phyloP scores from a whole-genome alignment of 92 coral and sea anemone species.

The Epizoanthus scotinus region DNA sequence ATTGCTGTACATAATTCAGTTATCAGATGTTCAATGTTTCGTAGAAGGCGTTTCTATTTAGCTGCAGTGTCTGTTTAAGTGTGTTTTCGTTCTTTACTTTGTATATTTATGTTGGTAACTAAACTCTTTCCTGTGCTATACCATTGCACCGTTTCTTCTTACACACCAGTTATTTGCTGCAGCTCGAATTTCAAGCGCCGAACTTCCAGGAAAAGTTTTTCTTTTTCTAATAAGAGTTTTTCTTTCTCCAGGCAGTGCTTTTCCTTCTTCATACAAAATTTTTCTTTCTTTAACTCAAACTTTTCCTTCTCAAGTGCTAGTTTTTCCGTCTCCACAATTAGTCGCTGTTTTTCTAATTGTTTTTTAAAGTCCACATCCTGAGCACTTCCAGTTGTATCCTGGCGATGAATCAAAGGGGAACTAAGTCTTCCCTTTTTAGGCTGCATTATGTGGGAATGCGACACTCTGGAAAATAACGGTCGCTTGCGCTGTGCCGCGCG shows the following conservation, averaged over 20 bases:
- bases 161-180: slow-evolving; percentile 18
- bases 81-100: no score
- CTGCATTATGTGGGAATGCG: slow-evolving; percentile 17
- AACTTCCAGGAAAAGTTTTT: slow-evolving; percentile 26
- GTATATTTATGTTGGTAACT: no score
- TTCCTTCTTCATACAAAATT: slow-evolving; percentile 25
- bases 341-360: slow-evolving; percentile 3
- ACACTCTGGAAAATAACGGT: slow-evolving; percentile 23
- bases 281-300: slow-evolving; percentile 19
- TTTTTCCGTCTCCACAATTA: slow-evolving; percentile 15
- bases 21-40: no score
- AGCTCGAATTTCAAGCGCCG: slow-evolving; percentile 27
- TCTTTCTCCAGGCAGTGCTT: slow-evolving; percentile 28
- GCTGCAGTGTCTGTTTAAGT: no score
- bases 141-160: background rate
- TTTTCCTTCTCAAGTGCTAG: slow-evolving; percentile 25
- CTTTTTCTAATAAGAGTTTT: slow-evolving; percentile 27
- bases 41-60: no score
- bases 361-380: slow-evolving; percentile 6
- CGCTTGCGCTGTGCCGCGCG: slow-evolving; percentile 40
- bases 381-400: slow-evolving; percentile 3
- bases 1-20: no score
- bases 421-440: slow-evolving; percentile 13
- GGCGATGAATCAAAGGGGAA: slow-evolving; percentile 2
- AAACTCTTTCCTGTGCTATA: background rate